Base-by-base conservation (phyloP, 2,113 vertebrate genomes). In the Eudorcas thomsonii region DNA sequence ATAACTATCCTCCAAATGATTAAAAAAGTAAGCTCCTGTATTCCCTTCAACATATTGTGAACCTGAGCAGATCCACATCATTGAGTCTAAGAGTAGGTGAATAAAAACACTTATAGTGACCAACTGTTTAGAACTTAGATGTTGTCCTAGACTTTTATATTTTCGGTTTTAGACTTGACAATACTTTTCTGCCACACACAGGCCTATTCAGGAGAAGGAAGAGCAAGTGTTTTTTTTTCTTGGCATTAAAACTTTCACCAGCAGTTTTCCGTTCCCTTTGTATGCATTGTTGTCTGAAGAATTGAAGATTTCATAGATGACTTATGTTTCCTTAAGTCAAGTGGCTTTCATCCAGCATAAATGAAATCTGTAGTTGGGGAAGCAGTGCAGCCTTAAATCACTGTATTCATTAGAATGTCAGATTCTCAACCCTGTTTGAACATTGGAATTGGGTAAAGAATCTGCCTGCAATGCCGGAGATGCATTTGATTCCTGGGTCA, bases 21-120 rank as follows among this genome's bases (percentile, higher is more conserved):
- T 95, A 62, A 33, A 78, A 81, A 94, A 78, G 16, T 94, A 85
- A 91, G 23, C 0, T 10, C 15, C 54, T 60, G 2, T 92, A 12
- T 90, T 97, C 7, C 60, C 23, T 93, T 96, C 55, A 92, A 6
- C 36, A 43, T 96, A 17, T 43, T 92, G 48, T 97, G 54, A 78
- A 94, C 92, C 90, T 97, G 97, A 98, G 95, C 52, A 85, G 83
- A 91, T 91, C 50, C 1, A 64, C 14, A 19, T 94, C 19, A 23
- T 13, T 60, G 30, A 60, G 25, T 88, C 55, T 88, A 91, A 93
- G 36, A 92, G 25, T 59, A 52, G 30, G 4, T 86, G 14, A 74
- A 36, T 39, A 87, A 62, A 88, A 60, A 77, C 36, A 23, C n/a
- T 97, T 93, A 1, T 12, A 54, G 64, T 62, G 97, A 97, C 59